Conservation (phyloP, 2,888 invertebrate genomes). For the Zaprionus obscuricornis region DNA sequence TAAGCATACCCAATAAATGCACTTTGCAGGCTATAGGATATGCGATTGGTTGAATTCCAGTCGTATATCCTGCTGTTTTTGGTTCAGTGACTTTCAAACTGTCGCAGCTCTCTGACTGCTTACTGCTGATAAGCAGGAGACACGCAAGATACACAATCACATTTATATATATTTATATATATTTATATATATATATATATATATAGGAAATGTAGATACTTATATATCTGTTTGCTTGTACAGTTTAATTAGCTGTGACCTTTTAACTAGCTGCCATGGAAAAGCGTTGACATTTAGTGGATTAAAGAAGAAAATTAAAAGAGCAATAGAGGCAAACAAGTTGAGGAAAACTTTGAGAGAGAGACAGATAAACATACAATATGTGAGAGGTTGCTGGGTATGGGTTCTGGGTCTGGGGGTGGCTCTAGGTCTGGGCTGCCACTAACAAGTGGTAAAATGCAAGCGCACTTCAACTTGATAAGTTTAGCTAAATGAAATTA, state of each 20-base stretch:
- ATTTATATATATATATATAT: not conserved
- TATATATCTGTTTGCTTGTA: not conserved
- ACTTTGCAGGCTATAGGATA: too few relatives aligned
- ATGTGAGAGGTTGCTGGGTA: not conserved
- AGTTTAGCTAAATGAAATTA: constrained; percentile 26
- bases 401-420: not conserved
- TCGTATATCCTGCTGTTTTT: constrained; percentile 1
- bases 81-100: constrained; percentile 16
- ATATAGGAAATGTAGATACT: not conserved
- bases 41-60: too few relatives aligned
- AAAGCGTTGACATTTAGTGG: constrained; percentile 43
- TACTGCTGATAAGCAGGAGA: constrained; percentile 17
- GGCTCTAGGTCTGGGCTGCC: constrained; percentile 5
- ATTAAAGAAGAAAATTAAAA: not conserved
- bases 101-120: constrained; percentile 1
- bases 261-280: constrained; percentile 26
- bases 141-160: not conserved
- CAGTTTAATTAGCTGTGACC: constrained; percentile 49
- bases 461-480: not conserved
- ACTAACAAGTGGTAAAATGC: not conserved
- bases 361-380: too few relatives aligned
- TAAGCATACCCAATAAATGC: too few relatives aligned
- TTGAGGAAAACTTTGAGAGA: not conserved
- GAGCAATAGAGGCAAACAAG: not conserved
- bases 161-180: not conserved